Conservation (phyloP, 1,140 invertebrate species). For the Phocides pigmalion region DNA sequence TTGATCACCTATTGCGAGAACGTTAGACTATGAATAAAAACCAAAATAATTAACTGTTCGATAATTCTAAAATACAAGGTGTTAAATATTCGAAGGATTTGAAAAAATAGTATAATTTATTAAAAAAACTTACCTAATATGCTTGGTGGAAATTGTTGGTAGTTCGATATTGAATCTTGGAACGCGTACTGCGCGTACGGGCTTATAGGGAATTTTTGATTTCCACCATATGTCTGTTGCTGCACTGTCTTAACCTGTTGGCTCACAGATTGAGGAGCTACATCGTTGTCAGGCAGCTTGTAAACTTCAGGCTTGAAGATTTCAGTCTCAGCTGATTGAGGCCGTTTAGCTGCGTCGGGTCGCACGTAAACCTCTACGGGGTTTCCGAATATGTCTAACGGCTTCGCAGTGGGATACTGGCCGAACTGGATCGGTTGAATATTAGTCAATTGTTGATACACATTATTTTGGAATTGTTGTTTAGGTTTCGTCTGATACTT, state of each 20-base stretch:
- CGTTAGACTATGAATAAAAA: too few species aligned
- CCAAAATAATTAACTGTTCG: too few species aligned
- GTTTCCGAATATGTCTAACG: slow-evolving; percentile 65
- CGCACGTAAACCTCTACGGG: slow-evolving; percentile 61
- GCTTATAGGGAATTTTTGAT: slow-evolving; percentile 41
- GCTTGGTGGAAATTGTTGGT: slow-evolving; percentile 60
- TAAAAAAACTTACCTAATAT: slow-evolving; percentile 66
- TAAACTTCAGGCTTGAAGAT: slow-evolving; percentile 72
- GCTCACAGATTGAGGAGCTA: slow-evolving; percentile 54
- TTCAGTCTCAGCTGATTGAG: slow-evolving; percentile 55
- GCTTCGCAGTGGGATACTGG: slow-evolving; percentile 68
- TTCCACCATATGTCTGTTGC: slow-evolving; percentile 51
- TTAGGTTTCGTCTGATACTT: slow-evolving; percentile 65
- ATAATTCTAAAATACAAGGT: too few species aligned
- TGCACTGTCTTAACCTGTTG: slow-evolving; percentile 72
- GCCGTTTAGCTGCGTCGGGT: slow-evolving; percentile 57
- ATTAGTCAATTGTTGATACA: slow-evolving; percentile 68
- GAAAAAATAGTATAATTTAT: too few species aligned
- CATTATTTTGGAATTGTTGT: slow-evolving; percentile 57
- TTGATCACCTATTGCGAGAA: too few species aligned
- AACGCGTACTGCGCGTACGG: slow-evolving; percentile 67
- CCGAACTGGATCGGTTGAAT: slow-evolving; percentile 70
- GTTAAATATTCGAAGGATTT: too few species aligned
- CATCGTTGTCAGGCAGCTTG: slow-evolving; percentile 63
- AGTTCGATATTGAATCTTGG: slow-evolving; percentile 55